Evolutionary conservation across 2,113 vertebrate species (phyloP).

Genomic region (Peromyscus maniculatus): DNA sequence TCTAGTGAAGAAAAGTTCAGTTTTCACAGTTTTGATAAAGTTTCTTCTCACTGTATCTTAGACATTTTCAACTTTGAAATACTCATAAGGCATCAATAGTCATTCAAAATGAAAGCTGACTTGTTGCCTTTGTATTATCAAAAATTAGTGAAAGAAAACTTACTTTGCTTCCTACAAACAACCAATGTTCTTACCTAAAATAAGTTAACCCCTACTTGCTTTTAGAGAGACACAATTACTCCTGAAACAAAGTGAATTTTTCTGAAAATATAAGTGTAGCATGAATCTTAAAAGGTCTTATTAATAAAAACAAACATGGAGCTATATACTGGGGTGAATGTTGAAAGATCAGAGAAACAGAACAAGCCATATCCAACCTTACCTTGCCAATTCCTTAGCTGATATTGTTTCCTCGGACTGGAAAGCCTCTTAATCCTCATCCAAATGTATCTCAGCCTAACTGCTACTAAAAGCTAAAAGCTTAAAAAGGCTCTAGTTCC

Average conservation of each 20-base stretch:
- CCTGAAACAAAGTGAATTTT: neutral
- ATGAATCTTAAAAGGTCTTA: too few species aligned
- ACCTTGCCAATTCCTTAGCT: too few species aligned
- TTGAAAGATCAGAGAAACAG: too few species aligned
- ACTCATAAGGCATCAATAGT: neutral
- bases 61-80: neutral
- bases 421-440: too few species aligned
- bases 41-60: neutral
- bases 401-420: too few species aligned
- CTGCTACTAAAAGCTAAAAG: too few species aligned
- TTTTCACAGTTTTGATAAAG: neutral
- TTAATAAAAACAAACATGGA: too few species aligned
- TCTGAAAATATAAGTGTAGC: neutral
- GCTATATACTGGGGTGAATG: too few species aligned
- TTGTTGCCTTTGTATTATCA: conserved; percentile 39
- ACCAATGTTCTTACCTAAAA: neutral
- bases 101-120: conserved; percentile 47
- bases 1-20: neutral
- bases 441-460: too few species aligned
- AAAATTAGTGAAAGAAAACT: neutral
- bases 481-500: too few species aligned
- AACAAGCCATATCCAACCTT: too few species aligned
- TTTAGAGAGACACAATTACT: neutral
- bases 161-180: conserved; percentile 6
- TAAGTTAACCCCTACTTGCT: neutral